Evolutionary conservation across 2,797 vertebrate species (phyloP).

Genomic region (Esox masquinongy): DNA sequence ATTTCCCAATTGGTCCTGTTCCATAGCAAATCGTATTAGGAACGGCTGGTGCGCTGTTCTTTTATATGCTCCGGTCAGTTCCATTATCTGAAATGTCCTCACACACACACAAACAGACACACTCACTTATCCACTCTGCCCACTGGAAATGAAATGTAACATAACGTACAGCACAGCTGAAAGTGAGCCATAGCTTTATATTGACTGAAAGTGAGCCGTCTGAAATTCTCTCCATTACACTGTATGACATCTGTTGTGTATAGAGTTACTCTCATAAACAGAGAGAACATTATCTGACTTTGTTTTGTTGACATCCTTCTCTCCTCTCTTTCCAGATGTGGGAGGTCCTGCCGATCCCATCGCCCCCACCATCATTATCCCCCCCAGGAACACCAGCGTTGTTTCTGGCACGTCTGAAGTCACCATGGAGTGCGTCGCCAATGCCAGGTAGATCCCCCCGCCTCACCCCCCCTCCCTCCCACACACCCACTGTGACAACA

Average conservation of each 20-base stretch:
- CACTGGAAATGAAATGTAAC: too few species aligned
- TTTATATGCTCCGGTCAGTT: background rate
- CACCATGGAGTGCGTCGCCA: constrained; percentile 95
- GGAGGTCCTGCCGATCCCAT: constrained; percentile 95
- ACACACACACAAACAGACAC: constrained; percentile 26
- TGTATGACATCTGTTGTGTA: too few species aligned
- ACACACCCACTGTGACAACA: background rate
- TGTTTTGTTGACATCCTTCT: background rate
- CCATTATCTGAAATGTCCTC: constrained; percentile 54
- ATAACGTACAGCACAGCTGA: too few species aligned
- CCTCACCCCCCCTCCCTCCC: background rate
- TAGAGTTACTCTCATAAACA: too few species aligned
- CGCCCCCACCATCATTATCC: constrained; percentile 91
- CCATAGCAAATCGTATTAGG: too few species aligned
- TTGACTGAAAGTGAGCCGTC: too few species aligned
- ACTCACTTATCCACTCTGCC: constrained; percentile 5
- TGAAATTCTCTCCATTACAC: too few species aligned
- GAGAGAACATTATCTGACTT: too few species aligned
- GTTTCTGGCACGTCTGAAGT: constrained; percentile 90
- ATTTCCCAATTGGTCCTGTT: too few species aligned
- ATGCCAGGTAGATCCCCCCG: constrained; percentile 80
- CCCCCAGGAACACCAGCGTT: constrained; percentile 93
- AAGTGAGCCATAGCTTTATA: too few species aligned
- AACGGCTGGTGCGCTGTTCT: too few species aligned
- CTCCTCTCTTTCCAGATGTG: constrained; percentile 73